Percentiles rank a stretch among this genome's conserved stretches.
phyloP scores from a whole-genome alignment of 2,797 vertebrate species.

The Typhlichthys subterraneus region DNA sequence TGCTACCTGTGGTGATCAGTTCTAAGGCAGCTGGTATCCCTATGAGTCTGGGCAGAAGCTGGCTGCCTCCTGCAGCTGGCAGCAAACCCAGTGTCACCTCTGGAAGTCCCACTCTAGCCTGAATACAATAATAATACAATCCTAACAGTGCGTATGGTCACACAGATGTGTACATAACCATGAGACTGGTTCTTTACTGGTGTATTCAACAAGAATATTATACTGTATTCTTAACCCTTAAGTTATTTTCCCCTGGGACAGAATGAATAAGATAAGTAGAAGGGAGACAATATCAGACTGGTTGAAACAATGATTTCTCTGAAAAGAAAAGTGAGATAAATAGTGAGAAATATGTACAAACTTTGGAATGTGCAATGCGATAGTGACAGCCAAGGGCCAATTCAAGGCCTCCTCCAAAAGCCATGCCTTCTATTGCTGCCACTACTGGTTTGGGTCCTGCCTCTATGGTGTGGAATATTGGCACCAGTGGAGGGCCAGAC shows the following conservation, averaged over 20 bases:
- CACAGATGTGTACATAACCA: background rate
- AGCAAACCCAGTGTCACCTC: slow-evolving; percentile 90
- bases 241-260: background rate
- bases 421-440: slow-evolving; percentile 88
- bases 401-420: slow-evolving; percentile 90
- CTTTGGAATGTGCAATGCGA: slow-evolving; percentile 84
- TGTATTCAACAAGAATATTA: background rate
- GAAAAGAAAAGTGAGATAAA: background rate
- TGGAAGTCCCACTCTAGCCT: slow-evolving; percentile 87
- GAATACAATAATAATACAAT: slow-evolving; percentile 21
- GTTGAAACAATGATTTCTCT: background rate
- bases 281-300: too few relatives aligned
- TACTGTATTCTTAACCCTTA: background rate
- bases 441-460: slow-evolving; percentile 85
- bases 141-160: background rate
- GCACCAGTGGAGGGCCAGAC: slow-evolving; percentile 42
- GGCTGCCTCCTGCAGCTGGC: slow-evolving; percentile 87
- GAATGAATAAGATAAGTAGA: background rate
- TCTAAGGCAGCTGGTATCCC: slow-evolving; percentile 87
- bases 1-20: slow-evolving; percentile 88
- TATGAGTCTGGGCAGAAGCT: slow-evolving; percentile 88
- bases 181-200: background rate
- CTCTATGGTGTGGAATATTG: slow-evolving; percentile 81
- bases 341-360: slow-evolving; percentile 50
- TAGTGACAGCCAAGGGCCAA: slow-evolving; percentile 92